A percentile compares a stretch with the other conserved stretches of the same genome.
Evolutionary conservation across 53 echinoderm and acorn worm species (phyloP).

Genomic region (Holothuria leucospilota): DNA sequence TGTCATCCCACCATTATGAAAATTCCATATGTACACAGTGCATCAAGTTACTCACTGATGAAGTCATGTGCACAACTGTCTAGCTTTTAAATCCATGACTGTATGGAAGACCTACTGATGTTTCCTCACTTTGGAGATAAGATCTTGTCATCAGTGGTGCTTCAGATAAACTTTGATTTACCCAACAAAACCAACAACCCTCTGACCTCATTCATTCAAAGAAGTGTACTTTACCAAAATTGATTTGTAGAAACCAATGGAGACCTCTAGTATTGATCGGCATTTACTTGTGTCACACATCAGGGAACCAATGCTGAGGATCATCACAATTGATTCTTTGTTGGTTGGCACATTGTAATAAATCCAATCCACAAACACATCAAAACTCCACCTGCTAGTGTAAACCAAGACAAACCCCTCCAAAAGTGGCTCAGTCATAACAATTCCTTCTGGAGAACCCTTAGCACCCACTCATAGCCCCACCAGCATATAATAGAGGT

Average conservation of each 20-base stretch:
- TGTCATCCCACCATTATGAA: too few relatives aligned
- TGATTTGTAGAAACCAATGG: constrained; percentile 11
- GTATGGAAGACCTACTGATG: too few relatives aligned
- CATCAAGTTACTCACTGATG: too few relatives aligned
- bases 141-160: background rate
- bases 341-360: constrained; percentile 11
- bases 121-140: too few relatives aligned
- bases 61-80: too few relatives aligned
- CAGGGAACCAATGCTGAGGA: background rate
- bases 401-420: background rate
- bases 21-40: too few relatives aligned
- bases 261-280: constrained; percentile 16
- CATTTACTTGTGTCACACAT: background rate
- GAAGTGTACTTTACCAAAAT: constrained; percentile 25
- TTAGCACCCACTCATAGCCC: too few relatives aligned
- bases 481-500: too few relatives aligned
- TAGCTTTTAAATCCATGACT: too few relatives aligned
- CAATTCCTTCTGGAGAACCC: too few relatives aligned
- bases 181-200: background rate
- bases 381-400: constrained; percentile 22
- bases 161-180: constrained; percentile 9
- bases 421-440: too few relatives aligned
- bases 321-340: constrained; percentile 14
- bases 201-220: constrained; percentile 6
- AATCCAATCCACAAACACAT: constrained; percentile 7